Conservation (phyloP, 2,113 vertebrate genomes). For the Chaenogobius annularis region DNA sequence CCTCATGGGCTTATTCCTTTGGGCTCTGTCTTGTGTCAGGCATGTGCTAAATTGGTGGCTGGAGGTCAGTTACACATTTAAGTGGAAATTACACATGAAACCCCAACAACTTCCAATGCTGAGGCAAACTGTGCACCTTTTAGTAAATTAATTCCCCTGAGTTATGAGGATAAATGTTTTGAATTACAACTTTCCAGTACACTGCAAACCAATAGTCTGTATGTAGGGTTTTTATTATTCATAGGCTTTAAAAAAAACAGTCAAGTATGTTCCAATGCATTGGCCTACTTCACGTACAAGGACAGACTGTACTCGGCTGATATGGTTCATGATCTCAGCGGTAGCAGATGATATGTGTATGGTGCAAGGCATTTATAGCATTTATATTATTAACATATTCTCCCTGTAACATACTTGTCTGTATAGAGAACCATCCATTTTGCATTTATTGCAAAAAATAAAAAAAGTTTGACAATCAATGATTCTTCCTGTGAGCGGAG, state of each 20-base stretch:
- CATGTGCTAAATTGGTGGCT: neutral
- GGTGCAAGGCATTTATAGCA: no score
- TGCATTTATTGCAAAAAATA: no score
- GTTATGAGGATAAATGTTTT: neutral
- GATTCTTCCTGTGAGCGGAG: no score
- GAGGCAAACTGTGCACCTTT: neutral
- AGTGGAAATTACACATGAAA: neutral
- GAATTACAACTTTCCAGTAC: neutral
- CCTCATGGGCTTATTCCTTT: slow-evolving; percentile 26
- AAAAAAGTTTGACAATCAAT: no score
- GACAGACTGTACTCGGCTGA: neutral
- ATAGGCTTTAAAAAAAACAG: neutral
- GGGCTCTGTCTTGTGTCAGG: slow-evolving; percentile 28
- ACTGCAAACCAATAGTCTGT: neutral
- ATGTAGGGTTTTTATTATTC: neutral
- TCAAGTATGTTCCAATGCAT: neutral
- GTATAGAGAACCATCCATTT: no score
- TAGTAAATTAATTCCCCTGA: neutral
- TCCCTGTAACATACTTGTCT: no score
- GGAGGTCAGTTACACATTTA: slow-evolving; percentile 5
- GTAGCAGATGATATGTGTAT: no score
- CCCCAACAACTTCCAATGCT: neutral
- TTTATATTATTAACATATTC: no score
- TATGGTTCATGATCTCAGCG: neutral
- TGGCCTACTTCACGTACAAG: neutral